phyloP scores from a whole-genome alignment of 2,113 vertebrate genomes.

The Suricata suricatta region DNA sequence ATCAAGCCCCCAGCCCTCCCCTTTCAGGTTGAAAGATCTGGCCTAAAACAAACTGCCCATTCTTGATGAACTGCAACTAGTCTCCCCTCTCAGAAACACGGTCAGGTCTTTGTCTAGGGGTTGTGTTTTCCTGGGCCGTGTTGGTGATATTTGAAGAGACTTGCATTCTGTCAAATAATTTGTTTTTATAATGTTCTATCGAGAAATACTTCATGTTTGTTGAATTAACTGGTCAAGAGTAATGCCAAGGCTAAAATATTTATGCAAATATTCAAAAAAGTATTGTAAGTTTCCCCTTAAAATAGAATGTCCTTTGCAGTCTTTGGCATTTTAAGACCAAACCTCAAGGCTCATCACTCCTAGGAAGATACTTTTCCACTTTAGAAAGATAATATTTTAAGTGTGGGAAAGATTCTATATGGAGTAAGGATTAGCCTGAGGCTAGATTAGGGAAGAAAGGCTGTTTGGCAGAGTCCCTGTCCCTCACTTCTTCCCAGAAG shows the following conservation, averaged over 20 bases:
- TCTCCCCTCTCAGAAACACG: background rate
- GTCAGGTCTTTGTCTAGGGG: background rate
- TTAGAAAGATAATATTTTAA: background rate
- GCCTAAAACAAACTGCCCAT: background rate
- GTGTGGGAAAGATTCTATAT: background rate
- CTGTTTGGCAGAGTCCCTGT: background rate
- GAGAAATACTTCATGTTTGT: background rate
- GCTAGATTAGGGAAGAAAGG: background rate
- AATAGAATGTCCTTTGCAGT: background rate
- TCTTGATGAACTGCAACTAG: background rate
- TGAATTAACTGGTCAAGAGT: background rate
- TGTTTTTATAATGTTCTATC: background rate
- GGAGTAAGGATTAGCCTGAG: background rate
- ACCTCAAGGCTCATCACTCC: background rate
- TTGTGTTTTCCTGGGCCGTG: background rate
- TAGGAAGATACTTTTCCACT: background rate
- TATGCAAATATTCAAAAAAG: background rate
- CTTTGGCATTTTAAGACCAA: background rate
- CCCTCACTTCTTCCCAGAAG: background rate
- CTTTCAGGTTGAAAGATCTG: background rate
- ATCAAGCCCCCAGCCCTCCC: background rate
- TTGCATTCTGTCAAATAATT: background rate
- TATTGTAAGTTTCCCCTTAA: background rate
- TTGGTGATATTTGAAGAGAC: background rate
- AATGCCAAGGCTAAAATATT: background rate